These are phyloP conservation scores for Malacoctenus gilli DNA, from an alignment of 2,797 vertebrate species.

Conservation along the genomic window DNA sequence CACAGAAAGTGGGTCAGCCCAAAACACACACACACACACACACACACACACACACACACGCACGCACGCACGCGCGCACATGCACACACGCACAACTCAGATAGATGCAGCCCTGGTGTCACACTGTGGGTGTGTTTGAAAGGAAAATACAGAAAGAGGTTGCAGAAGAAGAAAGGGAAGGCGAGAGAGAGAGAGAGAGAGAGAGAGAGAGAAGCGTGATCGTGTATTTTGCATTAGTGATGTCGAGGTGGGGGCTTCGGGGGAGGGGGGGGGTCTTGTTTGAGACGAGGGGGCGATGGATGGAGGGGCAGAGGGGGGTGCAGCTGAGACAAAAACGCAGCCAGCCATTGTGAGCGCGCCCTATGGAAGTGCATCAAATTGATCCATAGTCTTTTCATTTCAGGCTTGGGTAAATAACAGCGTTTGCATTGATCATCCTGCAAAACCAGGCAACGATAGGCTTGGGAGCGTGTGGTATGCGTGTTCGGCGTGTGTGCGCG, in stretches of 20 bases:
- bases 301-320: conserved; percentile 15
- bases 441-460: conserved; percentile 75
- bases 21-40: conserved; percentile 63
- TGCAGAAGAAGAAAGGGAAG: conserved; percentile 44
- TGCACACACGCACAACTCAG: conserved; percentile 43
- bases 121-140: conserved; percentile 65
- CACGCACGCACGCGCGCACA: background rate
- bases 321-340: conserved; percentile 60
- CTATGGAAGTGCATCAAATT: conserved; percentile 83
- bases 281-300: conserved; percentile 35
- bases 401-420: conserved; percentile 87
- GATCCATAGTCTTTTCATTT: conserved; percentile 86
- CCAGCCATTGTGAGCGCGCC: conserved; percentile 71
- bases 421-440: conserved; percentile 86
- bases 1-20: conserved; percentile 83
- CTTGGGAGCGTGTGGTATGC: conserved; percentile 35
- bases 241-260: conserved; percentile 36
- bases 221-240: conserved; percentile 63
- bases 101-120: conserved; percentile 70
- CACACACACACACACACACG: conserved; percentile 18
- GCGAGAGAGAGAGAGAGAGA: conserved; percentile 48
- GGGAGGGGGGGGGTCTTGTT: conserved; percentile 51
- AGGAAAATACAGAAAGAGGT: conserved; percentile 37
- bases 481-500: conserved; percentile 12
- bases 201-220: conserved; percentile 36